Conservation (phyloP, 2,797 vertebrate genomes). For the Paramormyrops hopkinsi region DNA sequence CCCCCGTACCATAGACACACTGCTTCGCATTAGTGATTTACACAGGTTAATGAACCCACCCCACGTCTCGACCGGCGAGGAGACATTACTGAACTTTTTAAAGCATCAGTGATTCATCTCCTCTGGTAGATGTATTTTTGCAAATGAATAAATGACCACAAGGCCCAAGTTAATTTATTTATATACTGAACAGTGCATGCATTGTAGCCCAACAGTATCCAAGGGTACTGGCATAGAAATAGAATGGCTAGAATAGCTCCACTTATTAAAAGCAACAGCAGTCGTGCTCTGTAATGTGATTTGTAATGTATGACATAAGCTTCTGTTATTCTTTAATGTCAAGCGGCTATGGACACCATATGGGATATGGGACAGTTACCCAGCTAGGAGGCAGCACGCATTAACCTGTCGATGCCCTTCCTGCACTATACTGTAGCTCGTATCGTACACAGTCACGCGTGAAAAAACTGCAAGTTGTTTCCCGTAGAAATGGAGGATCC, state of each 20-base stretch:
- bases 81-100: conserved; percentile 21
- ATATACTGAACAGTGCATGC: not conserved
- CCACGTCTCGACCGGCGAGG: not conserved
- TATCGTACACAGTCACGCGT: not conserved
- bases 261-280: conserved; percentile 18
- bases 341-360: conserved; percentile 10
- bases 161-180: conserved; percentile 11
- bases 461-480: not conserved
- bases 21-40: conserved; percentile 33
- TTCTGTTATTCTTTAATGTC: conserved; percentile 9
- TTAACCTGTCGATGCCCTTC: not conserved
- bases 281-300: conserved; percentile 13
- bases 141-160: conserved; percentile 17
- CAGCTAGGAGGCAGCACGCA: not conserved
- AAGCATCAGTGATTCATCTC: conserved; percentile 23
- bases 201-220: not conserved
- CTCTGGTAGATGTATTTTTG: conserved; percentile 2
- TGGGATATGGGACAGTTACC: not conserved
- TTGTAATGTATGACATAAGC: conserved; percentile 9
- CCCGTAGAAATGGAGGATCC: not conserved
- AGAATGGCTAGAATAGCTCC: conserved; percentile 15
- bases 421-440: not conserved
- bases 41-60: conserved; percentile 36
- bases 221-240: not conserved
- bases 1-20: conserved; percentile 9